A percentile compares a stretch with the other conserved stretches of the same genome.
Conservation (phyloP, 1,140 invertebrate species). For the Cecropterus lyciades region DNA sequence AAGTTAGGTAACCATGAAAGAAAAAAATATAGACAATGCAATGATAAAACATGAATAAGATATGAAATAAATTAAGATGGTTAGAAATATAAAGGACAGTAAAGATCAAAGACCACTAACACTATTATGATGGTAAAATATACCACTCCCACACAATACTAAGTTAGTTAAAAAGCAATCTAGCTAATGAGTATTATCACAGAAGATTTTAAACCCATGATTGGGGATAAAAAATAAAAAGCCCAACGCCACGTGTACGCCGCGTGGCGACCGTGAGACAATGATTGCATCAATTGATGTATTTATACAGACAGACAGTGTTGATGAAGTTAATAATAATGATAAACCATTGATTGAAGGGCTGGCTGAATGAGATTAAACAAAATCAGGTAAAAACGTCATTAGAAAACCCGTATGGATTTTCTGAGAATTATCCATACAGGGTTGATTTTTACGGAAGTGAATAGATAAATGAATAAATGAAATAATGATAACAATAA, state of each 20-base stretch:
- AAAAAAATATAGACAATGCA: no score
- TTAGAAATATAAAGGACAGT: background rate
- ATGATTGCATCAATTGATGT: slow-evolving; percentile 32
- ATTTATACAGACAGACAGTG: slow-evolving; percentile 4
- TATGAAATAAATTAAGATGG: no score
- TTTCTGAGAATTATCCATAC: no score
- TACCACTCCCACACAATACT: slow-evolving; percentile 2
- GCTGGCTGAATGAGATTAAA: no score
- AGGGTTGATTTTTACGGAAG: no score
- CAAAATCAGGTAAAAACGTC: no score
- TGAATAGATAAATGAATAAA: no score
- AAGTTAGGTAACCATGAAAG: background rate
- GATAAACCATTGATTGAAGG: background rate
- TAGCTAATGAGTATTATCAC: slow-evolving; percentile 30
- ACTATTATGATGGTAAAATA: slow-evolving; percentile 13
- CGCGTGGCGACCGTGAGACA: slow-evolving; percentile 38
- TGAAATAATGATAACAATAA: no score
- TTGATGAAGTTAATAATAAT: background rate
- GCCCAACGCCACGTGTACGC: slow-evolving; percentile 34
- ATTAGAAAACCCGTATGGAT: no score
- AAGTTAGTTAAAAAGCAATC: slow-evolving; percentile 35
- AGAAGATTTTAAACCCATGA: slow-evolving; percentile 43
- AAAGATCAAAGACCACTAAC: slow-evolving; percentile 4
- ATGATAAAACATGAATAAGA: no score
- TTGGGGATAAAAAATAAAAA: slow-evolving; percentile 42